phyloP scores from a whole-genome alignment of 1,140 invertebrate species.

The Diplogasteroides magnus region DNA sequence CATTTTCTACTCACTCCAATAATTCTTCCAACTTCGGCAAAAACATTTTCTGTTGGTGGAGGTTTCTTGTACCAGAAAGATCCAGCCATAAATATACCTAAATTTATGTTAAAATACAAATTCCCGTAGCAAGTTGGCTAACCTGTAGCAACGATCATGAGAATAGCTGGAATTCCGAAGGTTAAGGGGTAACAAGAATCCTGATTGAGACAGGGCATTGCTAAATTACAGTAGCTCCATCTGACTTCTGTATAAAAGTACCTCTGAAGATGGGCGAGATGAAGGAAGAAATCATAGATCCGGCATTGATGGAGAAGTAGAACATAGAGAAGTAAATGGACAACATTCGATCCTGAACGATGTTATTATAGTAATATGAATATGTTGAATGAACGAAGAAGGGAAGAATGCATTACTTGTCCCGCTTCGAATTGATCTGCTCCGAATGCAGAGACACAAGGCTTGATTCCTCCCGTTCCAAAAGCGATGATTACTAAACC shows the following conservation, averaged over 20 bases:
- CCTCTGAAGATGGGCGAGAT: slow-evolving; percentile 75
- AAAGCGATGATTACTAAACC: slow-evolving; percentile 70
- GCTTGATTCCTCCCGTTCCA: slow-evolving; percentile 91
- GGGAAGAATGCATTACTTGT: too few species aligned
- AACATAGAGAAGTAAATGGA: slow-evolving; percentile 81
- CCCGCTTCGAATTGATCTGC: slow-evolving; percentile 85
- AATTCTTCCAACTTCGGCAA: slow-evolving; percentile 18
- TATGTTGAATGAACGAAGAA: too few species aligned
- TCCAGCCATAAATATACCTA: slow-evolving; percentile 67
- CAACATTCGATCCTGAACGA: slow-evolving; percentile 47
- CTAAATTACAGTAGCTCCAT: slow-evolving; percentile 56
- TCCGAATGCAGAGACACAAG: slow-evolving; percentile 90
- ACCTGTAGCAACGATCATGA: slow-evolving; percentile 71
- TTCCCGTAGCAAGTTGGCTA: too few species aligned
- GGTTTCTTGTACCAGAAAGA: slow-evolving; percentile 69
- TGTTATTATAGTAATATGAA: too few species aligned
- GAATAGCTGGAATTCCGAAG: slow-evolving; percentile 79
- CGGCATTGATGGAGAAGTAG: slow-evolving; percentile 87
- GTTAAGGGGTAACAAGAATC: slow-evolving; percentile 80
- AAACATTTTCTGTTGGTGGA: slow-evolving; percentile 60
- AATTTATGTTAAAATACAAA: slow-evolving; percentile 1
- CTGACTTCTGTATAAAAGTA: slow-evolving; percentile 27
- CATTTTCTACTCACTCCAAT: slow-evolving; percentile 21
- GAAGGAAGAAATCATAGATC: slow-evolving; percentile 80
- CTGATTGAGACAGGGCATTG: slow-evolving; percentile 74